phyloP scores from a whole-genome alignment of 2,888 invertebrate genomes.

The Stenoptilia bipunctidactyla region DNA sequence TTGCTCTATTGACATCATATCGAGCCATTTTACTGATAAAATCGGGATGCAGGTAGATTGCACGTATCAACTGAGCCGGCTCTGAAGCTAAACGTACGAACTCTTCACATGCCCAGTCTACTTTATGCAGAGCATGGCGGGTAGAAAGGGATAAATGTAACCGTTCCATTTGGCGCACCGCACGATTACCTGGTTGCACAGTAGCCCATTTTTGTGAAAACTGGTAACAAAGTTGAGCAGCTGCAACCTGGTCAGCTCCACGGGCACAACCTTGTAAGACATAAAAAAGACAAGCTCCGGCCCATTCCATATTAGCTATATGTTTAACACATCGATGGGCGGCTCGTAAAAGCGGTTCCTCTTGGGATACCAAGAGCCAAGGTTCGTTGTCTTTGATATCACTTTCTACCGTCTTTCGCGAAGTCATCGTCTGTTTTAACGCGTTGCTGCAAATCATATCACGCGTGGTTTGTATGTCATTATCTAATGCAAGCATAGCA shows the following conservation, averaged over 20 bases:
- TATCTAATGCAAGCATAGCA: slow-evolving; percentile 45
- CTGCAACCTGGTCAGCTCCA: slow-evolving; percentile 65
- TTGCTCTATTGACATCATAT: slow-evolving; percentile 53
- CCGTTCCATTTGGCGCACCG: slow-evolving; percentile 61
- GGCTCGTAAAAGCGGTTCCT: slow-evolving; percentile 53
- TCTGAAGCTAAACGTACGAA: slow-evolving; percentile 51
- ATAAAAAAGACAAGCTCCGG: slow-evolving; percentile 63
- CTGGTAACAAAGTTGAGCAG: slow-evolving; percentile 60
- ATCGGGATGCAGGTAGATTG: slow-evolving; percentile 53
- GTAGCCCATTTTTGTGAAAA: slow-evolving; percentile 65
- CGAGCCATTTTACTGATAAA: slow-evolving; percentile 51
- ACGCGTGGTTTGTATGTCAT: slow-evolving; percentile 52
- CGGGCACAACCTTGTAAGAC: slow-evolving; percentile 62
- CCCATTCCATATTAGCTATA: slow-evolving; percentile 68
- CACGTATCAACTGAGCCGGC: slow-evolving; percentile 56
- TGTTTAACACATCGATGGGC: slow-evolving; percentile 60
- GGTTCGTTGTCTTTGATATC: slow-evolving; percentile 41
- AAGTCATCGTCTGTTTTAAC: slow-evolving; percentile 64
- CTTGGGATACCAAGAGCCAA: slow-evolving; percentile 50
- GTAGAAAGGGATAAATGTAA: slow-evolving; percentile 57
- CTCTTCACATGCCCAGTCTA: slow-evolving; percentile 60
- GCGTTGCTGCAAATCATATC: slow-evolving; percentile 69
- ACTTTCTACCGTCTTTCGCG: slow-evolving; percentile 38
- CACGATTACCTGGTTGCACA: slow-evolving; percentile 56
- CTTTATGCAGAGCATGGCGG: slow-evolving; percentile 56